Evolutionary conservation across 2,113 vertebrate species (phyloP).

Genomic region (Eulemur macaco): DNA sequence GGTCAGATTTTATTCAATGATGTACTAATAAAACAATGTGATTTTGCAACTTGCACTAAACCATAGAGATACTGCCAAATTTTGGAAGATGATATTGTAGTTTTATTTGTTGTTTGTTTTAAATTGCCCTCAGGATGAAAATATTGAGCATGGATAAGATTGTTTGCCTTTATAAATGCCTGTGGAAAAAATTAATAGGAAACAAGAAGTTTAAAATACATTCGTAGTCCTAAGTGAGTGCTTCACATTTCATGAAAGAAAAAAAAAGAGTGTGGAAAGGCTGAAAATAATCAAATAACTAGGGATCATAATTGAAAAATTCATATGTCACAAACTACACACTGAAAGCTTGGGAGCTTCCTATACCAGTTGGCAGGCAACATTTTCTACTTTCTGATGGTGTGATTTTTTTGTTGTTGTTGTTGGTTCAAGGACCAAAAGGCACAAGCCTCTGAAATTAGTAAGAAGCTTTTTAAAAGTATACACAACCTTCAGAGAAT

Average conservation of each 20-base stretch:
- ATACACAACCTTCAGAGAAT: neutral
- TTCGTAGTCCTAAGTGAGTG: neutral
- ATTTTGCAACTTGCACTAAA: constrained; percentile 36
- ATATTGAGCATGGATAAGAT: constrained; percentile 1
- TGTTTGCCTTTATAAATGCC: neutral
- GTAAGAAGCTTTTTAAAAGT: neutral
- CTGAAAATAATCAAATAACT: neutral
- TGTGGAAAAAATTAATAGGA: neutral
- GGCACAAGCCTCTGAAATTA: neutral
- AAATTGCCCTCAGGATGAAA: neutral
- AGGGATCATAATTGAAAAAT: neutral
- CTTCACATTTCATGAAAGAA: constrained; percentile 20
- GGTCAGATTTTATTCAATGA: constrained; percentile 23
- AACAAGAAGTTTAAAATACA: neutral
- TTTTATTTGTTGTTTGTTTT: neutral
- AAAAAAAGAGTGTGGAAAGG: neutral
- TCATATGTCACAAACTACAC: neutral
- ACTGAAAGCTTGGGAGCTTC: neutral
- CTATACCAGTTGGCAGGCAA: neutral
- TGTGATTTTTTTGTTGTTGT: neutral
- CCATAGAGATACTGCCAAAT: neutral
- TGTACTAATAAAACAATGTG: constrained; percentile 12
- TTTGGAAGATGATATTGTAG: neutral
- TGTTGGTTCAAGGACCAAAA: neutral
- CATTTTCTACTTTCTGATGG: neutral